Evolutionary conservation across 1,140 invertebrate genomes (phyloP), one percentile per base, ranked within the genome.

Genomic region (Pachypsylla venusta): DNA sequence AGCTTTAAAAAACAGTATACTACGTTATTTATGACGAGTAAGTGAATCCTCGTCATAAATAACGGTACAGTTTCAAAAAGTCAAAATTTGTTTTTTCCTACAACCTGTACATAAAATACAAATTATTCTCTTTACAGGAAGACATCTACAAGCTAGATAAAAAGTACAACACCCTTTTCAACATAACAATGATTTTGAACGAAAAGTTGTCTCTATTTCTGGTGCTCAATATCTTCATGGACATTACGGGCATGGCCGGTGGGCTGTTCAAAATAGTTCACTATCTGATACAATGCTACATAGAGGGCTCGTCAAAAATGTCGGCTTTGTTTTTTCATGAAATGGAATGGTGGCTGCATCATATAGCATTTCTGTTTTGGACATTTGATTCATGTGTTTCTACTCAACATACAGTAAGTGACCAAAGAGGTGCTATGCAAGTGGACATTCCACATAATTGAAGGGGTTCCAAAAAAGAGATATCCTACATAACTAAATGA

Each of bases 151-250:
- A 22, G 22, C 42, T 48, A n/a, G 42, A 48, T 22, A 48, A 48
- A 48, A 48, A 48, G 42, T 48, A 48, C 42, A 48, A 48, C 42
- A 48, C 42, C 42, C 42, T 48, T 22, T 48, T 10, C 42, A 48
- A 48, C 16, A 48, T 48, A 7, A 48, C 42, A 3, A n/a, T 48
- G 5, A n/a, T 7, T n/a, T n/a, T 48, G 4, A 48, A 48, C 22
- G 42, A 48, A 22, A 48, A 48, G n/a, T 48, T 19, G 16, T 48
- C 42, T 5, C 16, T 48, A 19, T 22, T 48, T 22, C 42, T 48
- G 7, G 42, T 48, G 42, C 7, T 48, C 4, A 48, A n/a, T 5
- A 19, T 48, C 22, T 22, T 48, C n/a, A 48, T 48, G 42, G 42
- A 48, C 16, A 48, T n/a, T 48, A 48, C 22, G 42, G 42, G 42